phyloP scores from a whole-genome alignment of 2,113 vertebrate species.

The Cyanoderma ruficeps region DNA sequence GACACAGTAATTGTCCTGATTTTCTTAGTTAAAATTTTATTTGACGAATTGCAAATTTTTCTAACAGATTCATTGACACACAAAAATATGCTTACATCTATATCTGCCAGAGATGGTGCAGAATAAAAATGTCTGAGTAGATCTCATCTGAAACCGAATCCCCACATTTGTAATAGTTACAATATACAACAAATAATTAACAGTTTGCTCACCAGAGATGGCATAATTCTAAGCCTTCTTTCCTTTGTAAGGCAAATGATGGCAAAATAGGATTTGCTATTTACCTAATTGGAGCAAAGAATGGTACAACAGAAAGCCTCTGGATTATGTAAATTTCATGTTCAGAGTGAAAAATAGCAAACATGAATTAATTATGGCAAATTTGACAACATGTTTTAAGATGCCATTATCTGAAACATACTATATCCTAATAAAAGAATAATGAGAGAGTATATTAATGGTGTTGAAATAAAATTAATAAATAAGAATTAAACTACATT shows the following conservation, averaged over 20 bases:
- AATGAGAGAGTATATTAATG: neutral
- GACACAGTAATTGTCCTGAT: neutral
- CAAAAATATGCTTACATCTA: neutral
- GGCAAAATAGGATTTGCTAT: neutral
- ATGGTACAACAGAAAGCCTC: neutral
- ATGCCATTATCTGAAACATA: neutral
- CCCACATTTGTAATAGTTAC: constrained; percentile 34
- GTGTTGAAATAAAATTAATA: constrained; percentile 17
- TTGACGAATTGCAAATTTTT: neutral
- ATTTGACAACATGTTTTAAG: neutral
- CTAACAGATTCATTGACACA: neutral
- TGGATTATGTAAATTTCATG: neutral
- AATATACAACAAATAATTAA: constrained; percentile 21
- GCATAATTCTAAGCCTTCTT: constrained; percentile 5
- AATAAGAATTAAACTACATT: constrained; percentile 3
- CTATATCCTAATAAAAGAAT: neutral
- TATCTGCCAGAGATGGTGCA: neutral
- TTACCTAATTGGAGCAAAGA: neutral
- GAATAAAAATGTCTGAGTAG: constrained; percentile 19
- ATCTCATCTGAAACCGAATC: neutral
- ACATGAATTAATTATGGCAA: neutral
- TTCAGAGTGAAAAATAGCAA: neutral
- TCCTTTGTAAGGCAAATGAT: constrained; percentile 12
- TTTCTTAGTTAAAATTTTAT: constrained; percentile 18
- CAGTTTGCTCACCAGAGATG: constrained; percentile 49